Evolutionary conservation across 1,140 invertebrate genomes (phyloP).

Genomic region (Apis cerana): DNA sequence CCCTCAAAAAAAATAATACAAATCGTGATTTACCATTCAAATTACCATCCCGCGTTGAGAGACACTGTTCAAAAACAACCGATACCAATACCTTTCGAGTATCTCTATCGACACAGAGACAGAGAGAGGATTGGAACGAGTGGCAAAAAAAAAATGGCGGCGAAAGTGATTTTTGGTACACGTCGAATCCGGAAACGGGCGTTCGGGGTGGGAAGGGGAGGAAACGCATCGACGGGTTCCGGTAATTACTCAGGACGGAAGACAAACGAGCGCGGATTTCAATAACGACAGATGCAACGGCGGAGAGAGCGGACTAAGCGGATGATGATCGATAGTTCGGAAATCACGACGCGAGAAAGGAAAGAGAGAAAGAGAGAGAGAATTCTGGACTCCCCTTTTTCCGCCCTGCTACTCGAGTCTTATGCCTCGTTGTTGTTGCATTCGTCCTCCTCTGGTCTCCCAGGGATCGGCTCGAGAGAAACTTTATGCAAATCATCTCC

Average conservation of each 20-base stretch:
- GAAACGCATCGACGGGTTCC: constrained; percentile 20
- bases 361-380: not conserved
- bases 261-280: constrained; percentile 51
- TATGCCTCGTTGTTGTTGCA: constrained; percentile 16
- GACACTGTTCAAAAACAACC: too few relatives aligned
- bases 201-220: not conserved
- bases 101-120: not conserved
- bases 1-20: too few relatives aligned
- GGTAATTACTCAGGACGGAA: constrained; percentile 47
- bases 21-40: too few relatives aligned
- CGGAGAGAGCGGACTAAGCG: constrained; percentile 26
- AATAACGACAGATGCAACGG: constrained; percentile 50
- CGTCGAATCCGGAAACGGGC: not conserved
- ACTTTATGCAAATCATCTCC: constrained; percentile 49
- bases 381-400: not conserved
- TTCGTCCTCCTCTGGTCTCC: constrained; percentile 21
- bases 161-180: not conserved
- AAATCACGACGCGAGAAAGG: constrained; percentile 46
- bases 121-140: not conserved
- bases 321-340: constrained; percentile 50
- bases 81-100: too few relatives aligned
- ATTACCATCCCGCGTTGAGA: too few relatives aligned
- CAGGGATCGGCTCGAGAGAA: constrained; percentile 24
- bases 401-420: not conserved
- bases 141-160: not conserved